These are phyloP conservation scores for Nomada flava DNA, from an alignment of 2,888 invertebrate genomes.

Conservation along the genomic window DNA sequence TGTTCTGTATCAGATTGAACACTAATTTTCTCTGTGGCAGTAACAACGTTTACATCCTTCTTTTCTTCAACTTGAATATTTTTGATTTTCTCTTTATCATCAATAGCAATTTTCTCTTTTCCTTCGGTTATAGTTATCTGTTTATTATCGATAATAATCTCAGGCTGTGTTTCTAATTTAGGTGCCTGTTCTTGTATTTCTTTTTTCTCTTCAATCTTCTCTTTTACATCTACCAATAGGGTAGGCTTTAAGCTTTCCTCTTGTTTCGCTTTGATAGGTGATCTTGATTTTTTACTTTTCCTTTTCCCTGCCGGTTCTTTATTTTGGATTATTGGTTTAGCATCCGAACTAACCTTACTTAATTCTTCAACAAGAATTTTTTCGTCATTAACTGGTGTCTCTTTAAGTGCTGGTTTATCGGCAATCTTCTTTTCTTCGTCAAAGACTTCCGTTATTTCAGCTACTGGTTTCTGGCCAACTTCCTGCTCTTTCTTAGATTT, in stretches of 20 bases:
- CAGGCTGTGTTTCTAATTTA: conserved; percentile 10
- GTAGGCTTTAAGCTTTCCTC: conserved; percentile 1
- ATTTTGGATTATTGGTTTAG: not conserved
- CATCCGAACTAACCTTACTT: not conserved
- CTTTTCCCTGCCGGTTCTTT: conserved; percentile 1
- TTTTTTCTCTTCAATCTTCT: conserved; percentile 12
- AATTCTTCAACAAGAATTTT: not conserved
- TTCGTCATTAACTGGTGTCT: not conserved
- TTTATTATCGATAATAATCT: not conserved
- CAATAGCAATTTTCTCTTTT: not conserved
- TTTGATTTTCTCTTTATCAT: not conserved
- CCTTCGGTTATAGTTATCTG: not conserved
- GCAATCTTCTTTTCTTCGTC: not conserved
- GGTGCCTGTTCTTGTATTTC: conserved; percentile 19
- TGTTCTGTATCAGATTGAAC: not conserved
- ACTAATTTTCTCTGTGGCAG: not conserved
- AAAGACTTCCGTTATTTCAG: not conserved
- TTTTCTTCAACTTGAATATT: conserved; percentile 3
- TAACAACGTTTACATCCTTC: not conserved
- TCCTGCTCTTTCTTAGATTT: conserved; percentile 36
- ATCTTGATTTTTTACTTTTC: conserved; percentile 18
- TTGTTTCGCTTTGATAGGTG: conserved; percentile 7
- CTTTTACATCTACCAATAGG: not conserved
- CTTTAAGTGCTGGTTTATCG: conserved; percentile 4
- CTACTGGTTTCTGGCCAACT: not conserved